A percentile compares a stretch with the other conserved stretches of the same genome.
Evolutionary conservation across 2,888 invertebrate genomes (phyloP).

Genomic region (Eutolmus rufibarbis): DNA sequence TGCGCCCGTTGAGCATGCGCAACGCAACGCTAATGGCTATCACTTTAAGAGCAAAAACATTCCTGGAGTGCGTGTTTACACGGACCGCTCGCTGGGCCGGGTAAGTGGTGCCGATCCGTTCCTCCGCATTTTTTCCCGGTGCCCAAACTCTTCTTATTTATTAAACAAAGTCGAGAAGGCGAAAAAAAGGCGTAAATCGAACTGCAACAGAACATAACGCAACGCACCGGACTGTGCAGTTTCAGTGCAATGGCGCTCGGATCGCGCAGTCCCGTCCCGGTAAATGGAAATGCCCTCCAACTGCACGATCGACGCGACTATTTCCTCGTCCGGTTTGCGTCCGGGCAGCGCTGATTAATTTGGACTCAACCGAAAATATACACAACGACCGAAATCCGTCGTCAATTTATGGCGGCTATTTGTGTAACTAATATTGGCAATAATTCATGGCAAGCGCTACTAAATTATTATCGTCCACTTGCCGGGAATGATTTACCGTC

Average conservation of each 20-base stretch:
- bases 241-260: neutral
- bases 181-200: constrained; percentile 1
- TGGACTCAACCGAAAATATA: constrained; percentile 12
- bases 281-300: neutral
- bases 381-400: constrained; percentile 12
- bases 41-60: constrained; percentile 32
- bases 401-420: constrained; percentile 41
- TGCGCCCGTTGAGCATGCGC: constrained; percentile 19
- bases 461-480: constrained; percentile 40
- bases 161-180: neutral
- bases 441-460: constrained; percentile 43
- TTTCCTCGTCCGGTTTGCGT: neutral
- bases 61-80: constrained; percentile 52
- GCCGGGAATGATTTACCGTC: constrained; percentile 13
- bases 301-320: neutral
- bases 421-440: constrained; percentile 44
- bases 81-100: constrained; percentile 50
- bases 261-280: neutral
- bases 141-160: neutral
- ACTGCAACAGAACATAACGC: neutral
- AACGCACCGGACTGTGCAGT: neutral
- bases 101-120: constrained; percentile 44
- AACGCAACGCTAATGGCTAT: constrained; percentile 21
- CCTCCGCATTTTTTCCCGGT: constrained; percentile 19
- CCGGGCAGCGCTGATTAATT: neutral